phyloP scores from a whole-genome alignment of 1,140 invertebrate species.

The Sarcophaga peregrina region DNA sequence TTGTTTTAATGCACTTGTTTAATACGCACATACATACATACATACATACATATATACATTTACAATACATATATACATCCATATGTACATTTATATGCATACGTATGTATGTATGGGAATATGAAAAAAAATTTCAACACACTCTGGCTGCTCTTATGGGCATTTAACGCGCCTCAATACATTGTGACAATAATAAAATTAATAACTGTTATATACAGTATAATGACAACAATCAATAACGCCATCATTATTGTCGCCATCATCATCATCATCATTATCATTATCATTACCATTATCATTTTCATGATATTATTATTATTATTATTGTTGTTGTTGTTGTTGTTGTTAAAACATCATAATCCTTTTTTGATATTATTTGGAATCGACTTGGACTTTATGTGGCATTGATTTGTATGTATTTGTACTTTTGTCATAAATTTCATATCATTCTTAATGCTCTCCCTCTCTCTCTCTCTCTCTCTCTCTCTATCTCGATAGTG shows the following conservation, averaged over 20 bases:
- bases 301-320: not conserved
- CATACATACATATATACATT: too few species aligned
- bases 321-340: too few species aligned
- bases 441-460: not conserved
- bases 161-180: slow-evolving; percentile 57
- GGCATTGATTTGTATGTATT: slow-evolving; percentile 16
- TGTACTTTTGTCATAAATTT: slow-evolving; percentile 8
- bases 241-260: not conserved
- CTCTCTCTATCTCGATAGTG: too few species aligned
- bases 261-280: not conserved
- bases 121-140: slow-evolving; percentile 46
- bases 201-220: slow-evolving; percentile 26
- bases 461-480: too few species aligned
- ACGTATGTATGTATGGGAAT: too few species aligned
- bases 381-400: not conserved
- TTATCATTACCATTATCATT: not conserved
- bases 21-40: too few species aligned
- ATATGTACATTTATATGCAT: too few species aligned
- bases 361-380: not conserved
- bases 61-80: not conserved
- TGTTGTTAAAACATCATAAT: not conserved
- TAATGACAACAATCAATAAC: not conserved
- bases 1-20: too few species aligned
- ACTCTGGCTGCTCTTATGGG: slow-evolving; percentile 53
- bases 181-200: slow-evolving; percentile 58